A percentile compares a stretch with the other conserved stretches of the same genome.
These are phyloP conservation scores for Callyntrura sp. DNA, from an alignment of 2,888 invertebrate genomes.

Conservation along the genomic window DNA sequence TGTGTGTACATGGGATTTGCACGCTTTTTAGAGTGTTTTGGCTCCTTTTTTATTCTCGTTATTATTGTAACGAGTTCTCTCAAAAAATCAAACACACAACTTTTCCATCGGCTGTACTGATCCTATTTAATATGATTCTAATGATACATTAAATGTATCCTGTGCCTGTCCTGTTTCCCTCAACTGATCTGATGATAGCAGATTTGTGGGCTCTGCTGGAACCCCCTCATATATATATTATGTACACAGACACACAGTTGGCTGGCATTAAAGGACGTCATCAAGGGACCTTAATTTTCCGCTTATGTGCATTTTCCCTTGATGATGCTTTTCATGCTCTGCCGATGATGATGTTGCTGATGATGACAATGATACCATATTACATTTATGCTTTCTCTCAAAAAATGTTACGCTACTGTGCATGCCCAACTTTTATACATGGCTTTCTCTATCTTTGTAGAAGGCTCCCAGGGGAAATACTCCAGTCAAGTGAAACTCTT, in stretches of 20 bases:
- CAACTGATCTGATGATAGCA: slow-evolving; percentile 17
- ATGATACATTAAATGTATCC: slow-evolving; percentile 51
- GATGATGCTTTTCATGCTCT: slow-evolving; percentile 38
- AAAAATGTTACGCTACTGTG: background rate
- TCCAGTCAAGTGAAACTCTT: slow-evolving; percentile 36
- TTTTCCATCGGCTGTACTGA: background rate
- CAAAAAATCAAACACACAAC: slow-evolving; percentile 33
- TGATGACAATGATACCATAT: slow-evolving; percentile 20
- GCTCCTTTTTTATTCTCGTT: slow-evolving; percentile 26
- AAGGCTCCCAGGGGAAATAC: slow-evolving; percentile 68
- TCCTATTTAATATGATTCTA: slow-evolving; percentile 68
- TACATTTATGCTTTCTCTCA: background rate
- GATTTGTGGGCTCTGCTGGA: background rate
- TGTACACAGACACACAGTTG: background rate
- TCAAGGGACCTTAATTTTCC: slow-evolving; percentile 76
- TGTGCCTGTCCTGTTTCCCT: background rate
- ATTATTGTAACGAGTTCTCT: slow-evolving; percentile 22
- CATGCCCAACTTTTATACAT: background rate
- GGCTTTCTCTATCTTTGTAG: slow-evolving; percentile 1
- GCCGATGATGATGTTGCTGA: slow-evolving; percentile 2
- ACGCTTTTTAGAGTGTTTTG: slow-evolving; percentile 10
- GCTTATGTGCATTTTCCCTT: slow-evolving; percentile 63
- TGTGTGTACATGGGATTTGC: slow-evolving; percentile 59
- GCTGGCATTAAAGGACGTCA: slow-evolving; percentile 55
- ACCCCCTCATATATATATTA: no score